Conservation (phyloP, 2,113 vertebrate genomes). For the Papio anubis region DNA sequence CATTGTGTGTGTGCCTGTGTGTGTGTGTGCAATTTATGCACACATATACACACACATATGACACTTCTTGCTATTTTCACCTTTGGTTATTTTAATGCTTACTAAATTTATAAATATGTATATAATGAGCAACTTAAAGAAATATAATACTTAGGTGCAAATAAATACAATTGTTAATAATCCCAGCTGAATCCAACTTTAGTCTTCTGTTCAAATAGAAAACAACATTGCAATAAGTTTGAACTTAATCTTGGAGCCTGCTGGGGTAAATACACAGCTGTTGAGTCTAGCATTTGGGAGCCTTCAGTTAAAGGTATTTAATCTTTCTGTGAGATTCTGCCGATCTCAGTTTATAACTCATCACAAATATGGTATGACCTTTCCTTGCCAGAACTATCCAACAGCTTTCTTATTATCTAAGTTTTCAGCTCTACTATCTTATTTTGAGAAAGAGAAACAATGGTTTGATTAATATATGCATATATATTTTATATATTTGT, state of each 20-base stretch:
- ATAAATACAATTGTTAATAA: not conserved
- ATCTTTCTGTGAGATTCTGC: not conserved
- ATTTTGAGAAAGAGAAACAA: not conserved
- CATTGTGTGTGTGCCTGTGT: not conserved
- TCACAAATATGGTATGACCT: not conserved
- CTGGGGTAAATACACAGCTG: not conserved
- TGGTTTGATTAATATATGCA: not conserved
- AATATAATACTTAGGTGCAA: not conserved
- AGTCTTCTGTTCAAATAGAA: slow-evolving; percentile 26
- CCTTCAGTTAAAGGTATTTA: not conserved
- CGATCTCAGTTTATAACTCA: slow-evolving; percentile 16
- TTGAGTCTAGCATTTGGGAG: not conserved
- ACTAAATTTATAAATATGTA: not conserved
- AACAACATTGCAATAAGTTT: slow-evolving; percentile 32
- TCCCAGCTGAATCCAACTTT: not conserved
- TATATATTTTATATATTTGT: not conserved
- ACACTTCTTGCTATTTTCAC: not conserved
- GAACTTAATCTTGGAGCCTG: not conserved
- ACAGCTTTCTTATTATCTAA: not conserved
- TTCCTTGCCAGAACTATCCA: not conserved
- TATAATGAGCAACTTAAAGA: not conserved
- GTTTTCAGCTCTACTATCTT: not conserved
- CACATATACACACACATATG: not conserved
- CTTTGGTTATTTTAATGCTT: not conserved
- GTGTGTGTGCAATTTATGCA: not conserved